Evolutionary conservation across 2,113 vertebrate species (phyloP), one percentile per base, ranked within the genome.

Genomic region (Cavia porcellus): DNA sequence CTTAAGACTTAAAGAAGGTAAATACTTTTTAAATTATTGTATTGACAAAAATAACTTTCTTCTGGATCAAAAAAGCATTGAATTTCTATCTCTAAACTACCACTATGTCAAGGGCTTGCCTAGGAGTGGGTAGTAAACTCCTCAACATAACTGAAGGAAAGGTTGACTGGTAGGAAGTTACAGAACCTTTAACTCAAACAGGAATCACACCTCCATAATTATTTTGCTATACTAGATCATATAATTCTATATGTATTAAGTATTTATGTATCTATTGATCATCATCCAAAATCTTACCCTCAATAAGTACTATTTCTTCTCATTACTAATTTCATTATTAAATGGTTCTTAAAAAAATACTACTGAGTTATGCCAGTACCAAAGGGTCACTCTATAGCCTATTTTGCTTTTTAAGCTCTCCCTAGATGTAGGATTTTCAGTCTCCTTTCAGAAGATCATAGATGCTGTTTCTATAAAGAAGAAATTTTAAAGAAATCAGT

Each of bases 1-100:
- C 42, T 93, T 85, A 91, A 19, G 61, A 95, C 6, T 93, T 50
- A 89, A 66, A 66, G 45, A 52, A 79, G 81, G 7, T 92, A 96
- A 96, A 77, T 83, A 77, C 1, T 47, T 86, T 86, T 72, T 32
- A 2, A 74, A 50, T 80, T 52, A 74, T 20, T 75, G 1, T 10
- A 38, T 77, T 89, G 45, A 52, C 64, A 90, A 93, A 90, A 59
- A 28, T 38, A 90, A 47, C 42, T 86, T 5, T 57, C 12, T 2
- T 62, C 30, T 57, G 64, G 32, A 5, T 66, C 45, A 50, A 55
- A 91, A 81, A 28, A 7, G 14, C 9, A 8, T 55, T 79, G 3
- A 5, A 30, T 84, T 77, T 86, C 13, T 89, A 57, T 50, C 15
- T 38, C 11, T 77, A 45, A 72, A 4, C 50, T 87, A 22, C 7